These are phyloP conservation scores for Drosophila antonietae DNA, from an alignment of 2,888 invertebrate genomes.

Conservation along the genomic window DNA sequence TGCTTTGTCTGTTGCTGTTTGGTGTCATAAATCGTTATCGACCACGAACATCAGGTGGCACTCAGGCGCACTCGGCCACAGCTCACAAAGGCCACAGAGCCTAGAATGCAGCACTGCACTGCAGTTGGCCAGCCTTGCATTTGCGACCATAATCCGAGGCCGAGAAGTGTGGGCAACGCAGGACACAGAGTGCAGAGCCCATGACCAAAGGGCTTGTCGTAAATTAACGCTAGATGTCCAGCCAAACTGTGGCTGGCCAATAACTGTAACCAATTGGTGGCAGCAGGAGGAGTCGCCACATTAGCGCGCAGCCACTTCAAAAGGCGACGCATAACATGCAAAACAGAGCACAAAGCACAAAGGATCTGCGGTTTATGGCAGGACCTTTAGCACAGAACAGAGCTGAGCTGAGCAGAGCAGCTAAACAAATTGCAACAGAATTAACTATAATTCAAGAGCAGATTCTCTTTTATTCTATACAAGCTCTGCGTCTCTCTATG, in stretches of 20 bases:
- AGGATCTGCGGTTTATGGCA: slow-evolving; percentile 72
- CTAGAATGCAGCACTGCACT: slow-evolving; percentile 23
- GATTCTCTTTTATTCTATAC: background rate
- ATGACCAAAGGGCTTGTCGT: slow-evolving; percentile 71
- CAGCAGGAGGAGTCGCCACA: slow-evolving; percentile 16
- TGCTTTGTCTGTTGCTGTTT: slow-evolving; percentile 41
- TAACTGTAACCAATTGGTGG: slow-evolving; percentile 21
- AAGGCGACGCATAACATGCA: slow-evolving; percentile 58
- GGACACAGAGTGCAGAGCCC: slow-evolving; percentile 28
- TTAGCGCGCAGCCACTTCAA: slow-evolving; percentile 61
- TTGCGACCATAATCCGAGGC: slow-evolving; percentile 60
- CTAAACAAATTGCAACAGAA: slow-evolving; percentile 1
- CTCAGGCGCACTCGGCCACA: slow-evolving; percentile 67
- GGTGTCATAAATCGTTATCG: slow-evolving; percentile 82
- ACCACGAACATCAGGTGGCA: slow-evolving; percentile 81
- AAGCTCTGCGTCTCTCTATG: background rate
- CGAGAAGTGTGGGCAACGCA: background rate
- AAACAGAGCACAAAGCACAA: slow-evolving; percentile 60
- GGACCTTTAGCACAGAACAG: slow-evolving; percentile 18
- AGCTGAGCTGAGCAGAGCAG: background rate
- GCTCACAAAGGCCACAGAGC: slow-evolving; percentile 10
- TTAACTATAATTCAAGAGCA: background rate
- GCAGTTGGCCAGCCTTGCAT: slow-evolving; percentile 46
- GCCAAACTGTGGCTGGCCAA: slow-evolving; percentile 20
- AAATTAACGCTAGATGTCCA: slow-evolving; percentile 67